A percentile compares a stretch with the other conserved stretches of the same genome.
These are phyloP conservation scores for Melanotaenia pygmaea DNA, from an alignment of 2,797 vertebrate genomes.

Conservation along the genomic window DNA sequence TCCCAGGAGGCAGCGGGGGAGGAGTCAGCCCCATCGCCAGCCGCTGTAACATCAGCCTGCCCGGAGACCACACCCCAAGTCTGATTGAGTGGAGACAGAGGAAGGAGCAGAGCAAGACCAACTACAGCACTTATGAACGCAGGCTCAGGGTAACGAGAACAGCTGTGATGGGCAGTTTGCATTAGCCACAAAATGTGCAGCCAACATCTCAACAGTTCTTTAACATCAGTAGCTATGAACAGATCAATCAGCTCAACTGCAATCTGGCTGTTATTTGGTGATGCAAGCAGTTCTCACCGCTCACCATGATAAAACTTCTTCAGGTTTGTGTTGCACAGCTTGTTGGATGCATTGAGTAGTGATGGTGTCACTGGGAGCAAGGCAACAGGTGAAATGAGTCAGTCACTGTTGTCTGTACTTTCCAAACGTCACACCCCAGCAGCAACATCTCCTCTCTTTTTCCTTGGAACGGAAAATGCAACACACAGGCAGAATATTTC, in stretches of 20 bases:
- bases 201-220: neutral
- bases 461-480: conserved; percentile 3
- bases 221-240: conserved; percentile 4
- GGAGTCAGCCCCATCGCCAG: conserved; percentile 94
- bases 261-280: conserved; percentile 30
- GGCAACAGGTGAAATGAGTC: conserved; percentile 51
- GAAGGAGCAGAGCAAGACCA: conserved; percentile 95
- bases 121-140: conserved; percentile 94
- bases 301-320: neutral
- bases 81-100: conserved; percentile 98
- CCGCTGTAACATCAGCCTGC: conserved; percentile 97
- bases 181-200: neutral
- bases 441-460: conserved; percentile 34
- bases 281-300: conserved; percentile 9
- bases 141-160: conserved; percentile 89
- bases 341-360: conserved; percentile 13
- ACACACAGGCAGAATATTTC: conserved; percentile 34
- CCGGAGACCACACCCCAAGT: conserved; percentile 94
- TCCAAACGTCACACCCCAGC: conserved; percentile 32
- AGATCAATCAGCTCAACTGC: conserved; percentile 18
- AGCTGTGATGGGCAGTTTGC: neutral
- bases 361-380: conserved; percentile 12
- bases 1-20: conserved; percentile 83
- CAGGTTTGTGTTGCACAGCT: conserved; percentile 11
- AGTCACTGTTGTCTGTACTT: conserved; percentile 43